Conservation (phyloP, 1,140 invertebrate species). For the Colletes gigas region DNA sequence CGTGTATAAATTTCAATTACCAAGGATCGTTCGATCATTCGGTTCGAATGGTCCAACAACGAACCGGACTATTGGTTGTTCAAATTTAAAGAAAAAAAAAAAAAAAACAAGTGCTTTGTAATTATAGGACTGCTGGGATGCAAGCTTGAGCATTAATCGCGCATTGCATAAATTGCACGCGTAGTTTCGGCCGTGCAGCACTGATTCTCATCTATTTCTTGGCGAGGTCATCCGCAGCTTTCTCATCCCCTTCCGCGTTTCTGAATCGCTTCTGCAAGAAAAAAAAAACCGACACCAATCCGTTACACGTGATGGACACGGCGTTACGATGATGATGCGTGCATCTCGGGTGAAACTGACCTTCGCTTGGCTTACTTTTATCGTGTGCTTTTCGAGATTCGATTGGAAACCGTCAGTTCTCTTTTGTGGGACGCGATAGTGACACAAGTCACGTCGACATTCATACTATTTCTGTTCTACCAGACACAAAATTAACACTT, state of each 20-base stretch:
- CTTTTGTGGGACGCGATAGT: too few species aligned
- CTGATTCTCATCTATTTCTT: conserved; percentile 68
- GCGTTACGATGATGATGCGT: conserved; percentile 37
- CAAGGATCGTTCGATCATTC: background rate
- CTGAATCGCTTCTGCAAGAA: conserved; percentile 76
- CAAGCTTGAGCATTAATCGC: conserved; percentile 60
- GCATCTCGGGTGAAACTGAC: conserved; percentile 24
- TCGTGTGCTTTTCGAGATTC: background rate
- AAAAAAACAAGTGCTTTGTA: conserved; percentile 5
- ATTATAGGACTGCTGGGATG: conserved; percentile 22
- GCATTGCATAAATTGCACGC: conserved; percentile 51
- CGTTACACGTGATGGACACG: conserved; percentile 54
- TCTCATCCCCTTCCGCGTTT: conserved; percentile 67
- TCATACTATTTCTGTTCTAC: background rate
- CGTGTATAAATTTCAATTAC: background rate
- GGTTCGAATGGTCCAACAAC: background rate
- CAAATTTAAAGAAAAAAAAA: background rate
- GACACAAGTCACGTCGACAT: too few species aligned
- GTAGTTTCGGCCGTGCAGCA: conserved; percentile 52
- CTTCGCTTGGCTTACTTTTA: conserved; percentile 14
- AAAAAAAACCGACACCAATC: conserved; percentile 71
- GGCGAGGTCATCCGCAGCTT: conserved; percentile 65
- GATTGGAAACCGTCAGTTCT: conserved; percentile 5
- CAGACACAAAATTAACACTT: too few species aligned
- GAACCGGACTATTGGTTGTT: background rate